Base-by-base conservation (phyloP, 2,888 invertebrate species). In the Eupithecia abbreviata region DNA sequence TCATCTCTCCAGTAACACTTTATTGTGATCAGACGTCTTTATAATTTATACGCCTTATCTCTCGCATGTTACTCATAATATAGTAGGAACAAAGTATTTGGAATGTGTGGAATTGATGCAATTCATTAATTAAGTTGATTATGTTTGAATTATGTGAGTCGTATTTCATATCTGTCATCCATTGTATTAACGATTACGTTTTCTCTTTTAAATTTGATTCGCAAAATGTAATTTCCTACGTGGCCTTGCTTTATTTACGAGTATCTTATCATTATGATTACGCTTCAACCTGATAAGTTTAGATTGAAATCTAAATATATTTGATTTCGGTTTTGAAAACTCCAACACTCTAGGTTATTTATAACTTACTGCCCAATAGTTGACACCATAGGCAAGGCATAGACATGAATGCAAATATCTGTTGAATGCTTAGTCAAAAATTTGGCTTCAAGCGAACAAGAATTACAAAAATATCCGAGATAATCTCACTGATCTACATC, bases 1-100 rank as follows among this genome's bases (percentile, higher is more conserved):
- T 75, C 73, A 76, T 76, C 71, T 79, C 77, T 71, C 18, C 47
- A 74, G 65, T 80, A 74, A 65, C 77, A 77, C 55, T 58, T 73
- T 69, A 77, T 75, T 66, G 71, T 70, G 73, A 47, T 72, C 55
- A 49, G 66, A 70, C 67, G 79, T 82, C 72, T 85, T 77, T 86
- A 79, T 41, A 80, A 85, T 83, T 84, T 80, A 55, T 79, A 80
- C 75, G 83, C 73, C 74, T 83, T 82, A 84, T 77, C 68, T 72
- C 83, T 81, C 83, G 88, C 90, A 86, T 88, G 88, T 82, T 85
- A 83, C 84, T 83, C 82, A 85, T 85, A 84, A 84, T 76, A 72
- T 82, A 81, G 75, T 76, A 72, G 66, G 71, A 75, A 78, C 72
- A 51, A 66, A 72, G 69, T 71, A 71, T 71, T 77, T 76, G 66